A percentile compares a stretch with the other conserved stretches of the same genome.
These are phyloP conservation scores for Philopotamus ludificatus DNA, from an alignment of 1,140 invertebrate genomes.

Conservation along the genomic window DNA sequence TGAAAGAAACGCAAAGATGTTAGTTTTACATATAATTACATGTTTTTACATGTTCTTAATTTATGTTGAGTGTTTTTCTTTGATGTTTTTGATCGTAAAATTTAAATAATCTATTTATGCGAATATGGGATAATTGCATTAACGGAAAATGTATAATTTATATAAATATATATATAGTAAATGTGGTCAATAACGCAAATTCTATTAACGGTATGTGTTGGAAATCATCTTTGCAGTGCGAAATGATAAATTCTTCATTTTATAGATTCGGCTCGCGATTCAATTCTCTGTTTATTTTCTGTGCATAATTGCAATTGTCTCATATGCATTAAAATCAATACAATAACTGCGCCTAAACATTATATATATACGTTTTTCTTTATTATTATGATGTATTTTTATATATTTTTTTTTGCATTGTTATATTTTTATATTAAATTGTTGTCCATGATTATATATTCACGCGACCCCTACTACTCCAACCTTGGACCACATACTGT, in stretches of 20 bases:
- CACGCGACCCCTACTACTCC: constrained; percentile 45
- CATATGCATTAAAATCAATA: neutral
- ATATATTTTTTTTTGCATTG: neutral
- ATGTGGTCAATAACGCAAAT: no score
- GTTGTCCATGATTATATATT: constrained; percentile 25
- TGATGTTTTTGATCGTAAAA: no score
- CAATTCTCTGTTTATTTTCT: neutral
- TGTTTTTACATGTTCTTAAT: no score
- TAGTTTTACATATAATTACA: no score
- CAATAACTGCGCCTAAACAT: neutral
- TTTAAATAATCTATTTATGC: no score
- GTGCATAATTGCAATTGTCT: neutral
- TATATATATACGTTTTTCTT: neutral
- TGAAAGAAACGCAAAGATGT: no score
- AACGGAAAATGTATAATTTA: no score
- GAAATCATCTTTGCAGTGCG: no score
- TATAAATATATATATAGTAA: no score
- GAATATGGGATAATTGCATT: no score
- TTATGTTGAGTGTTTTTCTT: no score
- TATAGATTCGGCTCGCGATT: neutral
- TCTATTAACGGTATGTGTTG: no score
- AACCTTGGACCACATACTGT: constrained; percentile 44
- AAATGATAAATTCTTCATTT: neutral
- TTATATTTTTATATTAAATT: constrained; percentile 18
- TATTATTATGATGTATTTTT: neutral